Base-by-base conservation (phyloP, 1,140 invertebrate species). In the Neodiprion pinetum region DNA sequence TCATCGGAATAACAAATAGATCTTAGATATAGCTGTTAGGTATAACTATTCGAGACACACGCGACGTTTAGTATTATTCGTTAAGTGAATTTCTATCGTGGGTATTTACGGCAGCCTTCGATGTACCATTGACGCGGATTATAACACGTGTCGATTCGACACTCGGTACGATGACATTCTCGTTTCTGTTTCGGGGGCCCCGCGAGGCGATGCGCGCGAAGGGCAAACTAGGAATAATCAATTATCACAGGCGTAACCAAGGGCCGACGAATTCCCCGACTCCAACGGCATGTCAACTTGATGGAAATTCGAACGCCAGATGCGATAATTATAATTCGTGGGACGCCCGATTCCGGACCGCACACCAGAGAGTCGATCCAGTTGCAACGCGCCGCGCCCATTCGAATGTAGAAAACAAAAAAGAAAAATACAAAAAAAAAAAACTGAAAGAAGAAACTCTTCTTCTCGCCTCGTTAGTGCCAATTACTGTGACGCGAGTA, bases 401-500 rank as follows among this genome's bases (percentile, higher is more conserved):
- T 40, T 40, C 28, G 28, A 40, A 40, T 40, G 28, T 40, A 40
- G 28, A 40, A 40, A 2, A 21, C 17, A 12, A 73, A 23, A 53
- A 21, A 73, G 21, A 66, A 14, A 66, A 53, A 50, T 50, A 49
- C n/a, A 72, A 53, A 17, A 14, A 50, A 50, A 1, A 71, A 47
- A 47, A 48, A 73, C n/a, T 14, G 48, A 48, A 72, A 21, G n/a
- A 69, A 69, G 40, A 65, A 67, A 68, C 67, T n/a, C 48, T 67
- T 7, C 28, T 47, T 48, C 47, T 67, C 67, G 48, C 10, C 75
- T 76, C 67, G 50, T 76, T 76, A 76, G 75, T 21, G 66, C 48
- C 75, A 76, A 73, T 76, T 76, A 76, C 53, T 12, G 53, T 14
- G 11, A 61, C 53, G 11, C 53, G 53, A 61, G 53, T 71, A 23